Evolutionary conservation across 1,140 invertebrate genomes (phyloP), one percentile per base, ranked within the genome.

Genomic region (Gryon sp.): DNA sequence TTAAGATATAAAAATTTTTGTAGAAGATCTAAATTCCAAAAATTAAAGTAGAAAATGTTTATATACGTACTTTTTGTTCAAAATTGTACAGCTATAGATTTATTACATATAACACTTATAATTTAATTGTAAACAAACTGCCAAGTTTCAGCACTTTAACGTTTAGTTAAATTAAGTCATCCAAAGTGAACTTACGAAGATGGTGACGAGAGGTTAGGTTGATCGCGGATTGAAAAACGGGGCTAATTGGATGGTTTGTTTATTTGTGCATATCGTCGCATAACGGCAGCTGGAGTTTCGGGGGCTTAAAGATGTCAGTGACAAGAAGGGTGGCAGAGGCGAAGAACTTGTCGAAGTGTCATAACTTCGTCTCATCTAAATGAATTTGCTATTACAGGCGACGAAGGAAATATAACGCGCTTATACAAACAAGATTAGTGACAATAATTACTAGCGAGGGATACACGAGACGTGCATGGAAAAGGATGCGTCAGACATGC

Each of bases 81-180:
- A n/a, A n/a, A n/a, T n/a, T n/a, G n/a, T n/a, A n/a, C n/a, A n/a
- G n/a, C n/a, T n/a, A n/a, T n/a, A n/a, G n/a, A n/a, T n/a, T n/a
- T n/a, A n/a, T n/a, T n/a, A n/a, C n/a, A n/a, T n/a, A n/a, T n/a
- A n/a, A n/a, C n/a, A n/a, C n/a, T n/a, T n/a, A n/a, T n/a, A n/a
- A n/a, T n/a, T n/a, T n/a, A n/a, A n/a, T n/a, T n/a, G n/a, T n/a
- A n/a, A n/a, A n/a, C n/a, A n/a, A n/a, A n/a, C n/a, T n/a, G n/a
- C n/a, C 16, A 7, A 41, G 38, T 20, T 18, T 41, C 6, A 41
- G 16, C 38, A 12, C 24, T 20, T 66, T 30, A 43, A 7, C 30
- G 24, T 12, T 46, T 34, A 26, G 0, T 20, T 48, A 83, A 82
- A 85, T 85, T 81, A 80, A 86, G 82, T 79, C 60, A 68, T 77